Conservation (phyloP, 2,888 invertebrate species). For the Lithophane ornitopus region DNA sequence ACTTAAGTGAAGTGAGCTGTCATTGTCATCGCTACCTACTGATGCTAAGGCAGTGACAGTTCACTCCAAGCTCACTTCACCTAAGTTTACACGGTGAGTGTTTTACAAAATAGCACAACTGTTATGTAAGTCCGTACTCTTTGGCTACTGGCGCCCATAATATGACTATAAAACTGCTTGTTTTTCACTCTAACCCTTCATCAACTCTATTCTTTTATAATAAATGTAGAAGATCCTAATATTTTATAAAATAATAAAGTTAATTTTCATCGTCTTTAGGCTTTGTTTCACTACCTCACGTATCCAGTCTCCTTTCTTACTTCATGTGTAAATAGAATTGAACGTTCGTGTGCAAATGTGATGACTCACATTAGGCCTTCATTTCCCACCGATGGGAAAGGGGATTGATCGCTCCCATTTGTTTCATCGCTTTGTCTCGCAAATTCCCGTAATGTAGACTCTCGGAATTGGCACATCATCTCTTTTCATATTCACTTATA, state of each 20-base stretch:
- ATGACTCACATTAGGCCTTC: slow-evolving; percentile 87
- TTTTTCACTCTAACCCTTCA: background rate
- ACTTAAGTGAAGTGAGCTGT: no score
- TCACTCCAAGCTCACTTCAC: no score
- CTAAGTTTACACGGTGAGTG: no score
- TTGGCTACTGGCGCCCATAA: background rate
- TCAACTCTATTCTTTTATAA: no score
- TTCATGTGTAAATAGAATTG: slow-evolving; percentile 75
- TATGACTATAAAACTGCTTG: background rate
- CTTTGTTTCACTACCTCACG: background rate
- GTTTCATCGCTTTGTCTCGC: slow-evolving; percentile 75
- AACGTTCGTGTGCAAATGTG: slow-evolving; percentile 86
- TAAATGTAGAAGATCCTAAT: no score
- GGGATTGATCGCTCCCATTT: slow-evolving; percentile 85
- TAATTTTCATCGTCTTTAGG: no score
- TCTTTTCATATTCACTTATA: slow-evolving; percentile 69
- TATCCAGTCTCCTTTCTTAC: slow-evolving; percentile 35
- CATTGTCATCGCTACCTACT: no score
- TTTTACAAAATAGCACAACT: no score
- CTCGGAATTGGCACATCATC: slow-evolving; percentile 67
- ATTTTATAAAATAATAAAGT: no score
- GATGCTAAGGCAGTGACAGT: no score
- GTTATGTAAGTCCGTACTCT: background rate
- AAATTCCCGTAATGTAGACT: slow-evolving; percentile 60
- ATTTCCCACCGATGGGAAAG: slow-evolving; percentile 76